phyloP scores from a whole-genome alignment of 2,888 invertebrate genomes.

The Pachydiplax longipennis region DNA sequence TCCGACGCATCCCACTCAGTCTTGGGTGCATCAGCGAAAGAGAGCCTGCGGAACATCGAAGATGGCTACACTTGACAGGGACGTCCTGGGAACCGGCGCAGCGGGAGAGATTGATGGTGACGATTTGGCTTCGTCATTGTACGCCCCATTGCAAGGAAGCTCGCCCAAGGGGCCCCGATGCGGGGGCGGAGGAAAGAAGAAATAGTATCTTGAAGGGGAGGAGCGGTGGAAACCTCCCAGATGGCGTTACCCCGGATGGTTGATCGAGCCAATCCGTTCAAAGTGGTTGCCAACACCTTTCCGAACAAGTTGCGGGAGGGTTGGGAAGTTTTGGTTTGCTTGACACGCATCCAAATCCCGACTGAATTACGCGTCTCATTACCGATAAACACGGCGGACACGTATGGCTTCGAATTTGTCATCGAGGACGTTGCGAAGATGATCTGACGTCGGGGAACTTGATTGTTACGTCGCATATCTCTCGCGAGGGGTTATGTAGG shows the following conservation, averaged over 20 bases:
- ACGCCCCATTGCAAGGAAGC: neutral
- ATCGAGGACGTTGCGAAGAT: neutral
- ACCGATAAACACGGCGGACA: conserved; percentile 2
- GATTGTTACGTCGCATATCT: neutral
- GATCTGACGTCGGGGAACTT: neutral
- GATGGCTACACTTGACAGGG: neutral
- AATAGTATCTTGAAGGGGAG: neutral
- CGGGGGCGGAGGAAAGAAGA: neutral
- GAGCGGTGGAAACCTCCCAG: neutral
- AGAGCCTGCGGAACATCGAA: neutral
- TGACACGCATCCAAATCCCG: conserved; percentile 23
- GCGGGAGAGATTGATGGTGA: conserved; percentile 19
- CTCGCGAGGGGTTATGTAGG: neutral
- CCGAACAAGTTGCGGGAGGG: conserved; percentile 19
- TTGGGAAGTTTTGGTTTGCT: neutral
- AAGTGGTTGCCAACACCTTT: conserved; percentile 29
- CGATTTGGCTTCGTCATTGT: conserved; percentile 41
- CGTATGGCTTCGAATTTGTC: neutral
- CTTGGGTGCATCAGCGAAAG: neutral
- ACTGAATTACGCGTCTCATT: conserved; percentile 36
- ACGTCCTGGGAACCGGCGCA: conserved; percentile 8
- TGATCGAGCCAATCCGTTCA: conserved; percentile 18
- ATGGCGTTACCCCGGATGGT: conserved; percentile 3
- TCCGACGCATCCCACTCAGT: neutral
- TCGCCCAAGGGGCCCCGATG: neutral